Evolutionary conservation across 2,797 vertebrate genomes (phyloP).

Genomic region (Poecile montanus): DNA sequence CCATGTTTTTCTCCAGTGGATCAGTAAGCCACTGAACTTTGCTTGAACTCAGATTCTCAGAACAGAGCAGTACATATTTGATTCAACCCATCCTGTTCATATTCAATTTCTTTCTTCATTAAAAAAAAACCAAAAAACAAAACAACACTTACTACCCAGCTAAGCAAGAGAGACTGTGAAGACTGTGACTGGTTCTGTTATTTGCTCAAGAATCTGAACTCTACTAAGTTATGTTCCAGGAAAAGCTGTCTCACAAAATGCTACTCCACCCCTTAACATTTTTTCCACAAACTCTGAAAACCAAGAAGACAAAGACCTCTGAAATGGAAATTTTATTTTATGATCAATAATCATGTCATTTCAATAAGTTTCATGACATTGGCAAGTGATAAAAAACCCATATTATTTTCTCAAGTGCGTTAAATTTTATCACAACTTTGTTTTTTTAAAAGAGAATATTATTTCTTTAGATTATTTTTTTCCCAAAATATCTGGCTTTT

Average conservation of each 20-base stretch:
- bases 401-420: neutral
- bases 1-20: conserved; percentile 17
- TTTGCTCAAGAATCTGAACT: conserved; percentile 42
- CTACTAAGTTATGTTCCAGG: neutral
- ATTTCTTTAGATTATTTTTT: neutral
- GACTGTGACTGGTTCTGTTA: neutral
- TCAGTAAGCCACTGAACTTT: conserved; percentile 67
- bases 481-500: neutral
- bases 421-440: neutral
- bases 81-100: conserved; percentile 45
- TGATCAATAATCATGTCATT: conserved; percentile 3
- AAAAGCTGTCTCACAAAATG: neutral
- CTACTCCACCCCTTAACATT: neutral
- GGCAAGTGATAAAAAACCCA: neutral
- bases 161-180: conserved; percentile 11
- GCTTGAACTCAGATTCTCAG: conserved; percentile 67
- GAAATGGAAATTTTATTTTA: neutral
- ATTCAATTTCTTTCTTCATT: conserved; percentile 62
- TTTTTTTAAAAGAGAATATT: neutral
- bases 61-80: conserved; percentile 34
- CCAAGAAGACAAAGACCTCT: neutral
- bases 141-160: conserved; percentile 18
- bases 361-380: neutral
- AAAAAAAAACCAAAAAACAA: conserved; percentile 37
- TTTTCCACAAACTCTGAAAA: neutral